Base-by-base conservation (phyloP, 2,113 vertebrate genomes). In the Cariama cristata region DNA sequence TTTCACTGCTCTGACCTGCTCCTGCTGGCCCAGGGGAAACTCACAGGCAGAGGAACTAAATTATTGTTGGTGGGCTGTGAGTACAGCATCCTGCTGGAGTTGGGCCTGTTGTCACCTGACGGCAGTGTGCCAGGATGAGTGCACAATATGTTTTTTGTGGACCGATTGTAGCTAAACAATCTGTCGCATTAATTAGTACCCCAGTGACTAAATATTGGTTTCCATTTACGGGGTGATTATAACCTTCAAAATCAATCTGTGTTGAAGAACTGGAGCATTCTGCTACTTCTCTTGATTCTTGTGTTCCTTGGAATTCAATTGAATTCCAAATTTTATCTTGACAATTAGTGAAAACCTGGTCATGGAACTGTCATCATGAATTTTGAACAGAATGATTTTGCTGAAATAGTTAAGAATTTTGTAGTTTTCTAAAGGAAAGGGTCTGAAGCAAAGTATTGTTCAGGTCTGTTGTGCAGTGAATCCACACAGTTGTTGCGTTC, bases 351-450 rank as follows among this genome's bases (percentile, higher is more conserved):
- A 47, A 74, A 88, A 62, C 8, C 9, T 49, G 33, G 6, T 82
- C 1, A 0, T n/a, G 19, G 50, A 72, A 8, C 0, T 5, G 32
- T 44, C 20, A 7, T 47, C 1, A 0, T 30, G 33, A 45, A 42
- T 63, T 84, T 33, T 9, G 15, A 68, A 33, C 7, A 4, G 7
- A 38, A 12, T 0, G 2, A 6, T 47, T 92, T 80, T 72, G 44
- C 40, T 87, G 42, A 66, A 79, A 26, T 18, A 5, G 18, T 59
- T 59, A 56, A 67, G 28, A 42, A 38, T 68, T 12, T 28, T 45
- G 6, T 55, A 5, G 14, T 79, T 90, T 93, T 85, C 55, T 38
- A n/a, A 53, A 63, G 24, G 18, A 73, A 50, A n/a, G 18, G 14
- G 9, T 79, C 62, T 53, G 44, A 15, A 71, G 22, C 67, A 21